Conservation (phyloP, 2,797 vertebrate genomes). For the Clarias fuscus region DNA sequence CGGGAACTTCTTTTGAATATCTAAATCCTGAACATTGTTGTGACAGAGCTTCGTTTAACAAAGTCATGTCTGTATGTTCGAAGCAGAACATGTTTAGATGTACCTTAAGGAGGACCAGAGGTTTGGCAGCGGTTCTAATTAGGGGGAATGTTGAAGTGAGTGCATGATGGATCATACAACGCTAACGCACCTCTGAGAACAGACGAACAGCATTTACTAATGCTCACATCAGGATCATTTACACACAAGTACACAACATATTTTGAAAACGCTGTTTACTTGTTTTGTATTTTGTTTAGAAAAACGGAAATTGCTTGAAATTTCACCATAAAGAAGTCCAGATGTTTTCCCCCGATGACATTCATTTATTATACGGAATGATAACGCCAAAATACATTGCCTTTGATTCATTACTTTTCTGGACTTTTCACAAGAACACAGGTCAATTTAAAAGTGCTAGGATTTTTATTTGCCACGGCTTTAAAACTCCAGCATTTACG, state of each 20-base stretch:
- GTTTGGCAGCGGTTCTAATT: conserved; percentile 15
- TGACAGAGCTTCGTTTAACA: background rate
- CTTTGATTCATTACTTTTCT: background rate
- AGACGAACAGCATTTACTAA: background rate
- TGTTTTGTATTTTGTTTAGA: background rate
- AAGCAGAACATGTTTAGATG: conserved; percentile 2
- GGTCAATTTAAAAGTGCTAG: background rate
- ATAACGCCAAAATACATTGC: background rate
- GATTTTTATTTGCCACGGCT: background rate
- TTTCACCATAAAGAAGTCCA: background rate
- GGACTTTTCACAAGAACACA: background rate
- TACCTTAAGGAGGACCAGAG: conserved; percentile 22
- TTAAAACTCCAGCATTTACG: background rate
- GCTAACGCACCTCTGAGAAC: background rate
- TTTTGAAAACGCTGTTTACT: background rate
- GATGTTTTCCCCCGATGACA: background rate
- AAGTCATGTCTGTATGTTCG: background rate
- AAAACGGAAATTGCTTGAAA: background rate
- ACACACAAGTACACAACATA: no score
- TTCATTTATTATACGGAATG: background rate
- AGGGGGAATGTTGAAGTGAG: background rate
- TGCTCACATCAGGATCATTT: background rate
- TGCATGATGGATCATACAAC: background rate
- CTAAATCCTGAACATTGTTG: background rate
- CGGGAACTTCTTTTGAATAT: background rate